phyloP scores from a whole-genome alignment of 2,113 vertebrate species.

The Buteo buteo region DNA sequence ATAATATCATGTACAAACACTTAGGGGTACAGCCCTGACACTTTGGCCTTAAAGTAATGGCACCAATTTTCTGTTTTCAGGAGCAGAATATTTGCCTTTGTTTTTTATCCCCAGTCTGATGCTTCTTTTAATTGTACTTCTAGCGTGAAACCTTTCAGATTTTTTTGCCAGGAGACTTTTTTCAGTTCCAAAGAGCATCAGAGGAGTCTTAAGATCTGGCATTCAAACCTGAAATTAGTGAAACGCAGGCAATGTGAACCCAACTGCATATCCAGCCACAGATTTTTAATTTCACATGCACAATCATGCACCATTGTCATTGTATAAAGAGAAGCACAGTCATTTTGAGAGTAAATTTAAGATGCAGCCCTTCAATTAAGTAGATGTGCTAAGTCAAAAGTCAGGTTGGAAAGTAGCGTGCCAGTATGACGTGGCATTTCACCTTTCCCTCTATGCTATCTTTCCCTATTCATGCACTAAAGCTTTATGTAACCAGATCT shows the following conservation, averaged over 20 bases:
- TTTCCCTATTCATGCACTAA: neutral
- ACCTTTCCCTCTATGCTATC: neutral
- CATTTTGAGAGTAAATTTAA: neutral
- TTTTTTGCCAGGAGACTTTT: neutral
- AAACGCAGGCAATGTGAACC: neutral
- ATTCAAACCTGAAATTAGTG: neutral
- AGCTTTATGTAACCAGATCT: slow-evolving; percentile 14
- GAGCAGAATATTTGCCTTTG: neutral
- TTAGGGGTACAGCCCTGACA: neutral
- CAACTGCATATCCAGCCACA: neutral
- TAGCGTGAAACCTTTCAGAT: neutral
- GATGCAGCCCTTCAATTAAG: neutral
- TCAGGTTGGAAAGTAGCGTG: neutral
- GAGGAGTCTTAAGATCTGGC: neutral
- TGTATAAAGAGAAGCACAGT: neutral
- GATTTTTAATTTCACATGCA: neutral
- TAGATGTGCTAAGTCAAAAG: neutral
- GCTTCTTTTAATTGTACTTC: neutral
- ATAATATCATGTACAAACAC: neutral
- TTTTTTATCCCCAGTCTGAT: neutral
- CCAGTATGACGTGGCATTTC: neutral
- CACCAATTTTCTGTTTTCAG: neutral
- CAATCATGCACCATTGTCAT: neutral
- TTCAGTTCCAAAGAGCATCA: neutral
- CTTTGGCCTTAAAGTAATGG: neutral